Percentiles rank a stretch among this genome's conserved stretches.
phyloP scores from a whole-genome alignment of 2,113 vertebrate genomes.

The Antennarius striatus region DNA sequence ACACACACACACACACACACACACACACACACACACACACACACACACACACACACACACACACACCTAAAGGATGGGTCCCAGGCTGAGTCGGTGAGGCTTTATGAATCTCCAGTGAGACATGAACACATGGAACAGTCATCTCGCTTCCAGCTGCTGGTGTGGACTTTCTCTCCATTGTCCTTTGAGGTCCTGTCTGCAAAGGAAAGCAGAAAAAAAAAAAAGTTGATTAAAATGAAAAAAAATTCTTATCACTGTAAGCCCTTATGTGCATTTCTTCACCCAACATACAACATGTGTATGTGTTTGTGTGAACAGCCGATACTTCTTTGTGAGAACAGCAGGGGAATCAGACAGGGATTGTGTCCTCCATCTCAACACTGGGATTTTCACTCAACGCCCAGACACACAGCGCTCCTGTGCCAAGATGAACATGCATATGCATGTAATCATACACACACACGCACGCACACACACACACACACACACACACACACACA shows the following conservation, averaged over 20 bases:
- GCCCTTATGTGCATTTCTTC: conserved; percentile 17
- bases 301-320: conserved; percentile 36
- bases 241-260: neutral
- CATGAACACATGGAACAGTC: conserved; percentile 71
- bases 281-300: conserved; percentile 1
- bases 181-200: conserved; percentile 41
- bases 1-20: conserved; percentile 29
- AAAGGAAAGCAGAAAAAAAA: conserved; percentile 40
- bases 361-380: conserved; percentile 48
- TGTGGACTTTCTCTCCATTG: conserved; percentile 56
- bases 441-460: conserved; percentile 55
- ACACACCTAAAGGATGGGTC: conserved; percentile 43
- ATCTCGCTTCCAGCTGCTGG: conserved; percentile 66
- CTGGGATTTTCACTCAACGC: conserved; percentile 60
- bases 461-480: conserved; percentile 25
- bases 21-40: conserved; percentile 25
- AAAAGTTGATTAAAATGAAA: no score
- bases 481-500: conserved; percentile 28
- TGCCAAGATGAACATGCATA: conserved; percentile 67
- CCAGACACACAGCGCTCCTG: conserved; percentile 50
- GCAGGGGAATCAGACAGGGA: conserved; percentile 62
- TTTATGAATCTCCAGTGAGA: conserved; percentile 67
- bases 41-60: conserved; percentile 23
- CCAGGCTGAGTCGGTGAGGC: conserved; percentile 48
- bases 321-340: conserved; percentile 60